These are phyloP conservation scores for Morbakka virulenta DNA, from an alignment of 30 jellyfish, hydroid and myxozoan species.

Conservation along the genomic window DNA sequence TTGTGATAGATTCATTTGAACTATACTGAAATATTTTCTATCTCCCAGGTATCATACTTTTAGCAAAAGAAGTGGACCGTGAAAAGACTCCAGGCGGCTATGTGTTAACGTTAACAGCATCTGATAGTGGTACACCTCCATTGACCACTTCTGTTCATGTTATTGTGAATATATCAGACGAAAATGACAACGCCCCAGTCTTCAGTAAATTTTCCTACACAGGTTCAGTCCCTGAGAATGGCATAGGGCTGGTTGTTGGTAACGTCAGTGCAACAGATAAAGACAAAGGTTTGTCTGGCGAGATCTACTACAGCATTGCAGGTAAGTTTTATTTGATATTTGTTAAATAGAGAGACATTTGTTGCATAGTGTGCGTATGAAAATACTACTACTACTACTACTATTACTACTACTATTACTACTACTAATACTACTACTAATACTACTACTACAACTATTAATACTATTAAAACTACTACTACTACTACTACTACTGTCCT, in stretches of 20 bases:
- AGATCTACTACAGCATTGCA: conserved; percentile 36
- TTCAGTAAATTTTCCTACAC: conserved; percentile 52
- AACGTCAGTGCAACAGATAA: conserved; percentile 73
- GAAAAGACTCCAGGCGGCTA: conserved; percentile 46
- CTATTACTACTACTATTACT: no score
- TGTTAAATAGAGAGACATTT: no score
- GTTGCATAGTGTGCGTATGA: no score
- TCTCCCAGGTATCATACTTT: conserved; percentile 7
- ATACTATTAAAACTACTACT: no score
- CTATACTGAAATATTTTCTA: no score
- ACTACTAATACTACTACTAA: no score
- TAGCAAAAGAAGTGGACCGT: conserved; percentile 31
- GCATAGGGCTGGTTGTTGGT: conserved; percentile 40
- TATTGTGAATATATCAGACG: conserved; percentile 43
- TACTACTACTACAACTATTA: no score
- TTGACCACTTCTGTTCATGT: conserved; percentile 18
- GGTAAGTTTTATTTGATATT: conserved; percentile 20
- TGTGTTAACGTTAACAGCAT: conserved; percentile 1
- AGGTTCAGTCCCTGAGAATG: conserved; percentile 37
- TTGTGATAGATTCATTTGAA: no score
- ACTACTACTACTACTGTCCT: no score
- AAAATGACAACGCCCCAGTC: conserved; percentile 53
- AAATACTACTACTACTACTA: no score
- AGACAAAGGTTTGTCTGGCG: conserved; percentile 77
- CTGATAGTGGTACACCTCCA: conserved; percentile 38